Evolutionary conservation across 2,797 vertebrate species (phyloP).

Genomic region (Erpetoichthys calabaricus): DNA sequence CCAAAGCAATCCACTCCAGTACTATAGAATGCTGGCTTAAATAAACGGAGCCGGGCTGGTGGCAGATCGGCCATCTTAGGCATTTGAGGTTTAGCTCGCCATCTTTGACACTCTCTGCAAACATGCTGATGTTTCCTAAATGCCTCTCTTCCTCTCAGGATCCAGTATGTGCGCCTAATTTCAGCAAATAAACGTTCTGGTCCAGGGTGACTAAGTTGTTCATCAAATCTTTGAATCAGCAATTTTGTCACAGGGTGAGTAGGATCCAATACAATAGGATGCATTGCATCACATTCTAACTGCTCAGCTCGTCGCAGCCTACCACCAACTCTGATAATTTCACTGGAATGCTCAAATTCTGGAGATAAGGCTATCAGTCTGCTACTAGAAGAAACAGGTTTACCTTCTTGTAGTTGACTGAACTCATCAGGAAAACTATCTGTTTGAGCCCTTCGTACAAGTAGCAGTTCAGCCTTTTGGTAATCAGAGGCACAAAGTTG

Average conservation of each 20-base stretch:
- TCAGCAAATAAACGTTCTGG: slow-evolving; percentile 4
- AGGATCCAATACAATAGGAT: slow-evolving; percentile 13
- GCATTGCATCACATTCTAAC: neutral
- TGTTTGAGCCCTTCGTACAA: too few relatives aligned
- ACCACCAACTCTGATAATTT: slow-evolving; percentile 13
- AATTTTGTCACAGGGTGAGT: slow-evolving; percentile 12
- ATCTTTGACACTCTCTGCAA: too few relatives aligned
- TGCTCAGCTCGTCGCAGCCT: neutral
- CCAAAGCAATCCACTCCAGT: slow-evolving; percentile 8
- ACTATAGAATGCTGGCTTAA: neutral
- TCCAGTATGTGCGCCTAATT: slow-evolving; percentile 4
- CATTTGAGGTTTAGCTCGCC: too few relatives aligned
- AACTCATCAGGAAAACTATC: too few relatives aligned
- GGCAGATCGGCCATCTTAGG: slow-evolving; percentile 11
- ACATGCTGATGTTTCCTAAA: too few relatives aligned
- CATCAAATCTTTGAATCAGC: slow-evolving; percentile 8
- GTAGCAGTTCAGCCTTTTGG: too few relatives aligned
- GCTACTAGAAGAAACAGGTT: too few relatives aligned
- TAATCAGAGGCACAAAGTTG: too few relatives aligned
- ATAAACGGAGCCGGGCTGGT: neutral
- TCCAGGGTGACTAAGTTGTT: neutral
- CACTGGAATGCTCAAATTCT: neutral
- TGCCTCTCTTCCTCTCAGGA: slow-evolving; percentile 6
- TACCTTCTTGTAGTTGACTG: too few relatives aligned
- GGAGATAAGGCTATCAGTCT: slow-evolving; percentile 6